These are phyloP conservation scores for Drepana falcataria DNA, from an alignment of 2,888 invertebrate genomes.

Conservation along the genomic window DNA sequence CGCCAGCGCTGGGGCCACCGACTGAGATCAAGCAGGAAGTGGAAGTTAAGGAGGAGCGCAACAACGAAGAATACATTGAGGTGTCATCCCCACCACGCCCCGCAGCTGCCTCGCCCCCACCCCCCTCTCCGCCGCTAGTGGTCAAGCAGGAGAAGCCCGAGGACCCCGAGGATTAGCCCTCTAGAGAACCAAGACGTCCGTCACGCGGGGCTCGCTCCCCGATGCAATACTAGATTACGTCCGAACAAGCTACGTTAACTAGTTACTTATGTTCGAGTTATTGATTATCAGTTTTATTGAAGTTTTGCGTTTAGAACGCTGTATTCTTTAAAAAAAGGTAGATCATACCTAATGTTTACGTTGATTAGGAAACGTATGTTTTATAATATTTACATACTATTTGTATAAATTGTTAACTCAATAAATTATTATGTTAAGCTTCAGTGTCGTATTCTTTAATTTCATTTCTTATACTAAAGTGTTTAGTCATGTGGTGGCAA, in stretches of 20 bases:
- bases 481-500: slow-evolving; percentile 41
- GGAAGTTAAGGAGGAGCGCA: slow-evolving; percentile 68
- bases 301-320: slow-evolving; percentile 74
- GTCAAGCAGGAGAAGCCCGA: slow-evolving; percentile 68
- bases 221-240: slow-evolving; percentile 78
- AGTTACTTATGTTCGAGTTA: slow-evolving; percentile 47
- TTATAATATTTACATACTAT: slow-evolving; percentile 74
- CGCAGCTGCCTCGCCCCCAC: slow-evolving; percentile 29
- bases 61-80: slow-evolving; percentile 70
- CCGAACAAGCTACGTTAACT: slow-evolving; percentile 54
- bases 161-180: slow-evolving; percentile 36
- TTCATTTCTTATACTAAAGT: not conserved
- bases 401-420: slow-evolving; percentile 73
- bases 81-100: slow-evolving; percentile 64
- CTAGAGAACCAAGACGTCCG: slow-evolving; percentile 57
- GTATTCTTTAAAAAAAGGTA: slow-evolving; percentile 46
- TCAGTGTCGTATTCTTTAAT: slow-evolving; percentile 18
- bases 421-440: slow-evolving; percentile 74
- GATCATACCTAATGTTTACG: slow-evolving; percentile 48
- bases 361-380: slow-evolving; percentile 63
- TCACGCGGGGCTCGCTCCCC: slow-evolving; percentile 49
- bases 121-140: slow-evolving; percentile 33
- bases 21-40: slow-evolving; percentile 57
- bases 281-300: slow-evolving; percentile 46
- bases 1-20: slow-evolving; percentile 21